These are phyloP conservation scores for Sphecodes monilicornis DNA, from an alignment of 2,888 invertebrate genomes.

Conservation along the genomic window DNA sequence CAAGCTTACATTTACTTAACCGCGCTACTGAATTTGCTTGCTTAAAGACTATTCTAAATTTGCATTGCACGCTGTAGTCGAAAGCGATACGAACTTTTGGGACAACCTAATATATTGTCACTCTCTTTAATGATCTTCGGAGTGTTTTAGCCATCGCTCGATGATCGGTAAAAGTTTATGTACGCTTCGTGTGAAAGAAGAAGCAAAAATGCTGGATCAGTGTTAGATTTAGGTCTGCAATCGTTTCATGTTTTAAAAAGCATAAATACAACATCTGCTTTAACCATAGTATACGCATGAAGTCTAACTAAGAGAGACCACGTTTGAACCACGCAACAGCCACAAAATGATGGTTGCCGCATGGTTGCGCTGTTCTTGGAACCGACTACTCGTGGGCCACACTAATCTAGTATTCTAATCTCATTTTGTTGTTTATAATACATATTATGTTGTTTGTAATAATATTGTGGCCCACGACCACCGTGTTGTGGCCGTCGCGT, in stretches of 20 bases:
- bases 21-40: neutral
- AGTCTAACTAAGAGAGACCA: neutral
- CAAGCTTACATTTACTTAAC: neutral
- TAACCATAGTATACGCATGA: neutral
- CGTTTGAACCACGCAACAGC: neutral
- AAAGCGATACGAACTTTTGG: neutral
- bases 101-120: neutral
- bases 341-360: neutral
- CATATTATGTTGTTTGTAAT: neutral
- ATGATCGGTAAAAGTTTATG: neutral
- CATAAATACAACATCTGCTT: neutral
- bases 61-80: too few relatives aligned
- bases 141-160: neutral
- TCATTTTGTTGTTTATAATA: neutral
- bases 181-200: neutral
- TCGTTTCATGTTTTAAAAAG: neutral
- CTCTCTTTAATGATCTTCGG: neutral
- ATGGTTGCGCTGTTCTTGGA: neutral
- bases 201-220: neutral
- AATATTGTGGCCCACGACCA: neutral
- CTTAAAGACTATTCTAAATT: too few relatives aligned
- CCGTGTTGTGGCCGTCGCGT: neutral
- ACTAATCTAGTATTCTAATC: neutral
- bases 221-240: neutral
- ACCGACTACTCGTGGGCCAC: neutral